A percentile compares a stretch with the other conserved stretches of the same genome.
Conservation (phyloP, 2,113 vertebrate species). For the Caloenas nicobarica region DNA sequence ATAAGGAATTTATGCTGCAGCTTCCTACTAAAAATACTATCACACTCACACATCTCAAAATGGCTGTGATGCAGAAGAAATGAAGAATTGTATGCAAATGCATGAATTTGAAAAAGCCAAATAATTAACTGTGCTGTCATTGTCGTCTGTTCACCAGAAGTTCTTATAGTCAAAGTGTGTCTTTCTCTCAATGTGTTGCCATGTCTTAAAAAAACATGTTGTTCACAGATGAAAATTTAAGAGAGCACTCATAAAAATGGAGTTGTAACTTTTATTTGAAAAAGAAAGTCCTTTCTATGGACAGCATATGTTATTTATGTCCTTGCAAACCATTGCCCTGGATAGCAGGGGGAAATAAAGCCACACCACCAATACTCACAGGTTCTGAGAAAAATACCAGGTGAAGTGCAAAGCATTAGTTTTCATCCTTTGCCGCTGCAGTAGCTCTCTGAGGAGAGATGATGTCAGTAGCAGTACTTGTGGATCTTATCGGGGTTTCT, state of each 20-base stretch:
- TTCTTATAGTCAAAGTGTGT: not conserved
- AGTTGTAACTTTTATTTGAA: not conserved
- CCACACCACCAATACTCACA: not conserved
- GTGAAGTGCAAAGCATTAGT: not conserved
- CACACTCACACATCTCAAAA: not conserved
- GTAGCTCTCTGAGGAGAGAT: not conserved
- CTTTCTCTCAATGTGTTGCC: not conserved
- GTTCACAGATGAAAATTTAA: not conserved
- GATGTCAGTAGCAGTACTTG: not conserved
- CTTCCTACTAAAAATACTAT: not conserved
- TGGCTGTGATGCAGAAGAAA: not conserved
- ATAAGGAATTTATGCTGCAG: not conserved
- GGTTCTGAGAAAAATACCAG: not conserved
- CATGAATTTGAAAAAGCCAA: not conserved
- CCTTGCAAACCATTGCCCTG: not conserved
- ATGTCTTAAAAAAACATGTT: not conserved
- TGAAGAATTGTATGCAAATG: not conserved
- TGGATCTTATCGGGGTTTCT: not conserved
- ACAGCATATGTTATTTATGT: not conserved
- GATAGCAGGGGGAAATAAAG: not conserved
- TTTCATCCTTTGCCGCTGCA: not conserved
- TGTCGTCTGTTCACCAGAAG: not conserved
- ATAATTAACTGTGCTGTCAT: not conserved
- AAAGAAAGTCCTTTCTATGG: not conserved
- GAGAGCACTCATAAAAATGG: not conserved